Evolutionary conservation across 1,140 invertebrate genomes (phyloP).

Genomic region (Drosophila kanapiae): DNA sequence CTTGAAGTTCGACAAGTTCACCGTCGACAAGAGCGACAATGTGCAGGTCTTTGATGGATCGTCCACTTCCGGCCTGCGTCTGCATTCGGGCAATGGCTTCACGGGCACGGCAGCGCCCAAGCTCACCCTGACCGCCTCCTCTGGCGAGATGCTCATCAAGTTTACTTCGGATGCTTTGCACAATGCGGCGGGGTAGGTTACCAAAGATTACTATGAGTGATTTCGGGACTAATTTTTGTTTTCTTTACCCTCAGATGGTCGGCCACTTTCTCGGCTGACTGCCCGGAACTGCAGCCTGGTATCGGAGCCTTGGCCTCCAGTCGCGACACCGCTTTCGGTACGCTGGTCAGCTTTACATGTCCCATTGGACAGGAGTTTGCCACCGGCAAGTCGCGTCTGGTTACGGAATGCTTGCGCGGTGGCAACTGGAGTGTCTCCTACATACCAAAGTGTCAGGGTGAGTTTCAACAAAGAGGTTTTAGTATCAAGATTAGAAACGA

Average conservation of each 20-base stretch:
- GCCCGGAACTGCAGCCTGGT: constrained; percentile 93
- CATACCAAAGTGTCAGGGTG: constrained; percentile 96
- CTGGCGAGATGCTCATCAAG: constrained; percentile 95
- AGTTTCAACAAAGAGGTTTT: background rate
- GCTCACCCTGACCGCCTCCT: constrained; percentile 95
- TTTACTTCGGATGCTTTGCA: constrained; percentile 96
- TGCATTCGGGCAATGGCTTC: constrained; percentile 96
- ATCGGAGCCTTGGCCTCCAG: constrained; percentile 95
- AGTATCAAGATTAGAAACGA: too few species aligned
- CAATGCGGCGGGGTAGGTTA: constrained; percentile 87
- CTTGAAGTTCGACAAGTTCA: constrained; percentile 94
- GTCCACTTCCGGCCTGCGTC: constrained; percentile 92
- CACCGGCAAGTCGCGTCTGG: constrained; percentile 93
- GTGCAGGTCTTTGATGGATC: constrained; percentile 96
- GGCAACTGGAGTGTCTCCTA: constrained; percentile 97
- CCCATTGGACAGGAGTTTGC: constrained; percentile 97
- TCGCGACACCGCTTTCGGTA: constrained; percentile 96
- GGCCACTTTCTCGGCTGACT: constrained; percentile 97
- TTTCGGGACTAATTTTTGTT: background rate
- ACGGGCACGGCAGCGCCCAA: constrained; percentile 90
- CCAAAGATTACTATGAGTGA: rapidly evolving
- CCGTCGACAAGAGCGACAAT: constrained; percentile 93
- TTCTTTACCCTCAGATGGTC: constrained; percentile 89
- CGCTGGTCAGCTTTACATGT: constrained; percentile 95
- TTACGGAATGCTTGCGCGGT: constrained; percentile 94